Evolutionary conservation across 2,888 invertebrate species (phyloP), one percentile per base, ranked within the genome.

Genomic region (Erynnis tages): DNA sequence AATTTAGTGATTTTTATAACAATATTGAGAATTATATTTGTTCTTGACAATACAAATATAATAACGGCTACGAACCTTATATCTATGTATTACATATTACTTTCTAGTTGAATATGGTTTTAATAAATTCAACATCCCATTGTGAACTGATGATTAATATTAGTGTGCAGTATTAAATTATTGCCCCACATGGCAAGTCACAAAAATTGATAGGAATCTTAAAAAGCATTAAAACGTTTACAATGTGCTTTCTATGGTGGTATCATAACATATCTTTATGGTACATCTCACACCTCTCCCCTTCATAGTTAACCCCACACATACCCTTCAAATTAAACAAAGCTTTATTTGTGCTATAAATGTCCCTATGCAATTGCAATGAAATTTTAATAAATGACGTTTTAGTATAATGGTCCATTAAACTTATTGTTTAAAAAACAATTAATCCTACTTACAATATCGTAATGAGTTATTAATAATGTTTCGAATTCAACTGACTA

Each of bases 201-300:
- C 87, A 85, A 88, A 84, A 82, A 76, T 48, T 43, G 85, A 85
- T 87, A 80, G 75, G 73, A 73, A 88, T 87, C 87, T 60, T 61
- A 63, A 66, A 73, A 67, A 69, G 71, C 74, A 79, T 82, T 81
- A 77, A 79, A 79, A 67, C 69, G 72, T 79, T 82, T 81, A 81
- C 57, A 54, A 53, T 75, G 71, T 72, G 74, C 76, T 76, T 76
- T 78, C 72, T 79, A 69, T 76, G 67, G 68, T 70, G 69, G 71
- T 69, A 68, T 63, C 66, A 65, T 69, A 68, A 63, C 66, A 65
- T 82, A 86, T 85, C 86, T 83, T 77, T 76, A 77, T 79, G 73
- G 72, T 68, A 68, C 69, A 85, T 84, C 86, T 79, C 73, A 41
- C 69, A 69, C 70, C 71, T 69, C 61, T 67, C 63, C 60, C 67